Percentiles rank a stretch among this genome's conserved stretches.
Conservation (phyloP, 2,113 vertebrate species). For the Actinemys pallida region DNA sequence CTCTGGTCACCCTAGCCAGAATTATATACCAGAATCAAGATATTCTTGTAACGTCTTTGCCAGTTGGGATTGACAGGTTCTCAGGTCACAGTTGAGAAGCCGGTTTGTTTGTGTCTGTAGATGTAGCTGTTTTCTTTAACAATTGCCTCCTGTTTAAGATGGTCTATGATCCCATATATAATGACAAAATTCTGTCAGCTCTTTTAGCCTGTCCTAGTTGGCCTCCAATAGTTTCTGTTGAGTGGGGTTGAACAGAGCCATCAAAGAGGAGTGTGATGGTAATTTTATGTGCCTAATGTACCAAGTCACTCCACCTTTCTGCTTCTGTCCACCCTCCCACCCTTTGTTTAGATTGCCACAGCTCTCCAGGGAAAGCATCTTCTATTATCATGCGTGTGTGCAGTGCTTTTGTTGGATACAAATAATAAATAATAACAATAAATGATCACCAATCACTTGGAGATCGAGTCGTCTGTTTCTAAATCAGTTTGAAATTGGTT, state of each 20-base stretch:
- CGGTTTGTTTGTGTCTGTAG: background rate
- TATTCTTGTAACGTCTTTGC: background rate
- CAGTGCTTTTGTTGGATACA: background rate
- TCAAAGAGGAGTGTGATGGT: too few relatives aligned
- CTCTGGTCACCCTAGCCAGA: background rate
- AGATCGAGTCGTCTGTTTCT: constrained; percentile 29
- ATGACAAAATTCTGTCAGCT: background rate
- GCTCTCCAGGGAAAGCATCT: background rate
- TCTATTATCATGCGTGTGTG: background rate
- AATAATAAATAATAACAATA: constrained; percentile 37
- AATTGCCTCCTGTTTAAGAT: background rate
- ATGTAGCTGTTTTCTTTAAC: background rate
- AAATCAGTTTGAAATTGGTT: constrained; percentile 63
- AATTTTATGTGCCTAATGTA: too few relatives aligned
- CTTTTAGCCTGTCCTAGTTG: accelerated
- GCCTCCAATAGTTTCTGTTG: too few relatives aligned
- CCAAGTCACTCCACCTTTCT: background rate
- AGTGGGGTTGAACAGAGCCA: background rate
- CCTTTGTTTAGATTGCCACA: background rate
- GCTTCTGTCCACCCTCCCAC: background rate
- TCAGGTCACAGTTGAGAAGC: background rate
- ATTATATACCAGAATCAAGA: background rate
- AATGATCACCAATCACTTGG: constrained; percentile 43
- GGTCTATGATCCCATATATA: background rate
- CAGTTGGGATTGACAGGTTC: background rate